These are phyloP conservation scores for Pseudorasbora parva DNA, from an alignment of 2,113 vertebrate genomes.

Conservation along the genomic window DNA sequence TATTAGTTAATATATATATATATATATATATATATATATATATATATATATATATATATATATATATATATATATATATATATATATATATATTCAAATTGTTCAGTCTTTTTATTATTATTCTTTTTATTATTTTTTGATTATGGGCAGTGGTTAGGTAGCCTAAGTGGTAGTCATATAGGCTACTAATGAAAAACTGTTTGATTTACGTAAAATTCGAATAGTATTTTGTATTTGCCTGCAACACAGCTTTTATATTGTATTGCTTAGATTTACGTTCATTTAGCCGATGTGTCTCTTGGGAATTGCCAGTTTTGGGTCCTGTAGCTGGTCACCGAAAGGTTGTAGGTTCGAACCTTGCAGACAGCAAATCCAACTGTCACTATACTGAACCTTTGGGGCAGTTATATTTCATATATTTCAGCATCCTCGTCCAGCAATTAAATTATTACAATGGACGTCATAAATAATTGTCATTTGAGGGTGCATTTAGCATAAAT, in stretches of 20 bases:
- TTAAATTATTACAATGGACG: not conserved
- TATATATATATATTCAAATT: too few relatives aligned
- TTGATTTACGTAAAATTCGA: not conserved
- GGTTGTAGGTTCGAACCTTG: not conserved
- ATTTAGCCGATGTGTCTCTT: not conserved
- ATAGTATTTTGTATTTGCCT: not conserved
- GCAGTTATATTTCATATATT: not conserved
- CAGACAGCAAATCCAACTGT: too few relatives aligned
- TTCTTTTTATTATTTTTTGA: too few relatives aligned
- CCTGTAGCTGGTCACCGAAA: not conserved
- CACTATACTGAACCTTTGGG: not conserved
- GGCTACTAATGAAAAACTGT: not conserved
- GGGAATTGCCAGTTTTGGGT: not conserved
- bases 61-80: too few relatives aligned
- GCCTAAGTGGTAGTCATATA: not conserved
- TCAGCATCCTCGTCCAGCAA: not conserved
- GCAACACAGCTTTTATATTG: not conserved
- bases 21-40: too few relatives aligned
- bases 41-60: too few relatives aligned
- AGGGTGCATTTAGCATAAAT: not conserved
- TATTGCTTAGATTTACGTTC: not conserved
- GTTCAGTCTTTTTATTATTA: too few relatives aligned
- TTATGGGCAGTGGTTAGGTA: not conserved
- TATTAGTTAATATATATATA: too few relatives aligned
- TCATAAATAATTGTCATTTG: not conserved